These are phyloP conservation scores for Loxodonta africana DNA, from an alignment of 2,113 vertebrate genomes.

Conservation along the genomic window DNA sequence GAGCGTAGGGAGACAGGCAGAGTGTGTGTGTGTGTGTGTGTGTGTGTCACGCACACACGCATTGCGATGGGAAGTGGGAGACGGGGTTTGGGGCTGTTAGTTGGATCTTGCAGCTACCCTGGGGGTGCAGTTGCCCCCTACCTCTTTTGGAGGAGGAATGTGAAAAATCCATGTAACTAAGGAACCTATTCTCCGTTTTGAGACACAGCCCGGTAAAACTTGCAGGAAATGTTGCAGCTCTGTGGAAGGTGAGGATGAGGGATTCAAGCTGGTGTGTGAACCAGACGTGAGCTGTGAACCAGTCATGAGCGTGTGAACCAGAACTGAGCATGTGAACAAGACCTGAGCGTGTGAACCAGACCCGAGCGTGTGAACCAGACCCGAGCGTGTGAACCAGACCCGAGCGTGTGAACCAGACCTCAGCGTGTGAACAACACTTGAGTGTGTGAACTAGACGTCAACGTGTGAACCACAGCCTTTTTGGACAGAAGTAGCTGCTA, in stretches of 20 bases:
- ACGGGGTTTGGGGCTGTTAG: not conserved
- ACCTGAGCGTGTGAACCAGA: too few relatives aligned
- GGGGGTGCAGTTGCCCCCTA: not conserved
- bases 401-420: too few relatives aligned
- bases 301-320: conserved; percentile 52
- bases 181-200: conserved; percentile 6
- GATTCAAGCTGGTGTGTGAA: accelerated
- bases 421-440: too few relatives aligned
- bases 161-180: conserved; percentile 39
- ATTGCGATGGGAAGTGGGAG: not conserved
- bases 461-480: conserved; percentile 62
- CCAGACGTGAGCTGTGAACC: not conserved
- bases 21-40: not conserved
- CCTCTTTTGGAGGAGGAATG: conserved; percentile 33
- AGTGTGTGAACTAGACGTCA: accelerated
- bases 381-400: too few relatives aligned
- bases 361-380: too few relatives aligned
- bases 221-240: not conserved
- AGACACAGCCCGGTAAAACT: not conserved
- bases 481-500: not conserved
- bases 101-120: not conserved
- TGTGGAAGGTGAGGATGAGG: not conserved
- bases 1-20: not conserved
- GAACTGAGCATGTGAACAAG: not conserved
- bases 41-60: not conserved